Evolutionary conservation across 2,888 invertebrate species (phyloP).

Genomic region (Hypselothyrea guttata): DNA sequence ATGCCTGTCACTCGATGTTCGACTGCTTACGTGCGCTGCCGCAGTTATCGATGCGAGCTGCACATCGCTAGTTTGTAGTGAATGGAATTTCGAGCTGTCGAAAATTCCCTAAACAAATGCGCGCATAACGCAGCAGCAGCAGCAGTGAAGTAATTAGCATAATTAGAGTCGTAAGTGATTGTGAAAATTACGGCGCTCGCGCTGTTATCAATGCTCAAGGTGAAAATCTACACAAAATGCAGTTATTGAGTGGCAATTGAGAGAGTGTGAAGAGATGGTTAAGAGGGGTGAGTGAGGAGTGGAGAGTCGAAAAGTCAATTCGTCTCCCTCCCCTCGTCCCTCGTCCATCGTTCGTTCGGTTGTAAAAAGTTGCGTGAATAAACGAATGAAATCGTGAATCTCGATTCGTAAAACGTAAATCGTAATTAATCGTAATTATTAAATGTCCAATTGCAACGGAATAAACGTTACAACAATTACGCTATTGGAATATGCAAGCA

Average conservation of each 20-base stretch:
- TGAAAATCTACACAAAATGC: constrained; percentile 31
- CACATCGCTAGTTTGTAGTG: constrained; percentile 54
- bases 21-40: too few relatives aligned
- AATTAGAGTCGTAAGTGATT: constrained; percentile 58
- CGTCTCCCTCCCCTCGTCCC: too few relatives aligned
- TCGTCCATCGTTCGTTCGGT: constrained; percentile 44
- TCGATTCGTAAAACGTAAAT: too few relatives aligned
- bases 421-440: constrained; percentile 69
- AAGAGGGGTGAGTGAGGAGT: too few relatives aligned
- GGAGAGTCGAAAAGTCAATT: constrained; percentile 28
- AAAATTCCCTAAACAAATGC: constrained; percentile 69
- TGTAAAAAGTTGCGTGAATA: constrained; percentile 68
- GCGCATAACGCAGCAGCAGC: constrained; percentile 37
- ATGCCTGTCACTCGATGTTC: too few relatives aligned
- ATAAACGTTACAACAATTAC: constrained; percentile 22
- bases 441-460: too few relatives aligned
- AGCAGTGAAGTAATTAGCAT: constrained; percentile 38
- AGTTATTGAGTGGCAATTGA: too few relatives aligned
- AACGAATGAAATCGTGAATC: constrained; percentile 69
- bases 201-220: constrained; percentile 31
- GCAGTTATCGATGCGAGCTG: too few relatives aligned
- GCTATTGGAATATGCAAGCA: constrained; percentile 12
- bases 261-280: too few relatives aligned
- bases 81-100: constrained; percentile 62
- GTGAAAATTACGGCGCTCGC: constrained; percentile 33